Percentiles rank a stretch among this genome's conserved stretches.
Conservation (phyloP, 92 coral and sea anemone species). For the Umimayanthus chanpuru region DNA sequence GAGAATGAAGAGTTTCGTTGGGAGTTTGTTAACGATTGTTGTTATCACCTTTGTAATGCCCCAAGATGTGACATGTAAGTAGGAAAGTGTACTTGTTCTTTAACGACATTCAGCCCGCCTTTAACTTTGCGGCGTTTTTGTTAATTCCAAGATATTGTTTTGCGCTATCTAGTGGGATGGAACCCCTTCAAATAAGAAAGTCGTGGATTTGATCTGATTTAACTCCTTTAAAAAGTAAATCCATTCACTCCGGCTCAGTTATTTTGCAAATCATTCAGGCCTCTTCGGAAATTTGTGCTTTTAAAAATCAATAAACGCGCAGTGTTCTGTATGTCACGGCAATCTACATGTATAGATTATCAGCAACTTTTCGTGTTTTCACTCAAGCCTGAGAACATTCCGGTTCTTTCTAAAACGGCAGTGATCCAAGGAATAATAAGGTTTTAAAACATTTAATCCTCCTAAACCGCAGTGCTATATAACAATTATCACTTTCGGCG, state of each 20-base stretch:
- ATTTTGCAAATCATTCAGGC: background rate
- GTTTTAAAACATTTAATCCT: background rate
- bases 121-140: too few species aligned
- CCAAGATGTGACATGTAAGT: slow-evolving; percentile 32
- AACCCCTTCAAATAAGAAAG: background rate
- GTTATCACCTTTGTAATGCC: slow-evolving; percentile 34
- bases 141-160: too few species aligned
- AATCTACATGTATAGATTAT: too few species aligned
- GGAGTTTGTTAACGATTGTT: background rate
- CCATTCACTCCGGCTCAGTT: background rate
- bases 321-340: too few species aligned
- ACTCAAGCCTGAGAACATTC: background rate
- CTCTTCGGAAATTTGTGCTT: background rate
- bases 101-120: too few species aligned
- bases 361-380: background rate
- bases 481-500: background rate
- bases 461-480: background rate
- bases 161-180: background rate
- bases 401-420: background rate
- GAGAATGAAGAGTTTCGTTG: slow-evolving; percentile 20
- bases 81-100: background rate
- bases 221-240: too few species aligned
- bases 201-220: background rate
- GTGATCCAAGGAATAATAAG: background rate
- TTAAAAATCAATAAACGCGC: too few species aligned